Evolutionary conservation across 1,140 invertebrate genomes (phyloP).

Genomic region (Penaeus japonicus): DNA sequence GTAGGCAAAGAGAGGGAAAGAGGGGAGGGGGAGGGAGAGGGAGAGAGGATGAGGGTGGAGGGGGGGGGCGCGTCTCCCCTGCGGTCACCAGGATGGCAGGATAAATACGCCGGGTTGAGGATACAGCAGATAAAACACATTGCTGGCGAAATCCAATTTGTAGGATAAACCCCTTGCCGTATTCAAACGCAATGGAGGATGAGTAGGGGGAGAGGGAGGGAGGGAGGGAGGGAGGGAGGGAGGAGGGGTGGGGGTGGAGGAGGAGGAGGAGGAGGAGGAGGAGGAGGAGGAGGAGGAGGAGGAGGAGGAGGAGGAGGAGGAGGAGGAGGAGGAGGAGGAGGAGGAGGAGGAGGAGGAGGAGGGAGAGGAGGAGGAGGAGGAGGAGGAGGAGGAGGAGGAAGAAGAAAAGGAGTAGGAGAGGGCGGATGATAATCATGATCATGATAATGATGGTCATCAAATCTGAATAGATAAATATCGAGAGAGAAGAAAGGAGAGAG

Average conservation of each 20-base stretch:
- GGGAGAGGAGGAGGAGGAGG: background rate
- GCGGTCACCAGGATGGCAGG: slow-evolving; percentile 13
- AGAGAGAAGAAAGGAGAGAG: too few relatives aligned
- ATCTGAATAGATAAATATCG: background rate
- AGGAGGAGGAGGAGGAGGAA: too few relatives aligned
- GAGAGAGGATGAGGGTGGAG: background rate
- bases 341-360: background rate
- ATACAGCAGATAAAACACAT: slow-evolving; percentile 26
- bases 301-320: background rate
- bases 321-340: background rate
- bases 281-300: background rate
- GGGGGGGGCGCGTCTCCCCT: background rate
- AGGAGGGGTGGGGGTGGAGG: too few relatives aligned
- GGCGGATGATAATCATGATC: too few relatives aligned
- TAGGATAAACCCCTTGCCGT: slow-evolving; percentile 10
- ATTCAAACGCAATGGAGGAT: slow-evolving; percentile 4
- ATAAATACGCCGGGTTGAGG: slow-evolving; percentile 22
- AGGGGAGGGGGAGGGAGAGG: background rate
- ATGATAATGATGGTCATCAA: too few relatives aligned
- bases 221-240: background rate
- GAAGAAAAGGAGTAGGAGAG: background rate
- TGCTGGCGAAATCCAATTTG: slow-evolving; percentile 1
- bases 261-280: background rate
- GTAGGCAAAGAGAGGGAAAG: too few relatives aligned
- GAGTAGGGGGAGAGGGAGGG: background rate